Conservation (phyloP, 2,888 invertebrate genomes). For the Morpho deidamia region DNA sequence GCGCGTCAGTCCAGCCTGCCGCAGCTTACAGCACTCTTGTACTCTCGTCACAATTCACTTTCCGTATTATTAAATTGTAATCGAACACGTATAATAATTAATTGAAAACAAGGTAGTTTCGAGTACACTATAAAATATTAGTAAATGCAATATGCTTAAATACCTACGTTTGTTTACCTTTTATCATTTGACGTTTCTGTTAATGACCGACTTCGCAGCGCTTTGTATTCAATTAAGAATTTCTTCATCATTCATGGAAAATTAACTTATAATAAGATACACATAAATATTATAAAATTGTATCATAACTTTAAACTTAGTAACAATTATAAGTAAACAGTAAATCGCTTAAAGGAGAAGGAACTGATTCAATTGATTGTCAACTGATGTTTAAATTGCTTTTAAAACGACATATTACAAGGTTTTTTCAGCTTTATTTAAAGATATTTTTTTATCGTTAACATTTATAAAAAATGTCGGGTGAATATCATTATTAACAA, state of each 20-base stretch:
- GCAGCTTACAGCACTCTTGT: conserved; percentile 24
- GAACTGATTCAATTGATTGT: no score
- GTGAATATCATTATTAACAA: no score
- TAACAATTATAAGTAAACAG: not conserved
- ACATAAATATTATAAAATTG: not conserved
- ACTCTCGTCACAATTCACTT: conserved; percentile 2
- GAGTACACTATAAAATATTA: not conserved
- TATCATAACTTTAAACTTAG: not conserved
- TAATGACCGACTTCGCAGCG: conserved; percentile 44
- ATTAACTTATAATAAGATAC: conserved; percentile 8
- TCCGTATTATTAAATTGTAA: not conserved
- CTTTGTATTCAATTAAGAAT: conserved; percentile 64
- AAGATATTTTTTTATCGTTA: no score
- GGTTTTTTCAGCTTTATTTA: no score
- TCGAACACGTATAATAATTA: conserved; percentile 2
- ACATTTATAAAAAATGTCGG: no score
- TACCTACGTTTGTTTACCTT: conserved; percentile 27
- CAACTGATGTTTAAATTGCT: no score
- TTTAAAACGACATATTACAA: no score
- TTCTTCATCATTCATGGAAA: conserved; percentile 49
- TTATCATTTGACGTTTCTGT: conserved; percentile 39
- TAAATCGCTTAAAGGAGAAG: no score
- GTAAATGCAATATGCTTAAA: not conserved
- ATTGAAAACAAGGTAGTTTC: conserved; percentile 35
- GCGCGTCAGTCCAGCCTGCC: conserved; percentile 26